Evolutionary conservation across 2,797 vertebrate genomes (phyloP), one percentile per base, ranked within the genome.

Genomic region (Micrastur ruficollis): DNA sequence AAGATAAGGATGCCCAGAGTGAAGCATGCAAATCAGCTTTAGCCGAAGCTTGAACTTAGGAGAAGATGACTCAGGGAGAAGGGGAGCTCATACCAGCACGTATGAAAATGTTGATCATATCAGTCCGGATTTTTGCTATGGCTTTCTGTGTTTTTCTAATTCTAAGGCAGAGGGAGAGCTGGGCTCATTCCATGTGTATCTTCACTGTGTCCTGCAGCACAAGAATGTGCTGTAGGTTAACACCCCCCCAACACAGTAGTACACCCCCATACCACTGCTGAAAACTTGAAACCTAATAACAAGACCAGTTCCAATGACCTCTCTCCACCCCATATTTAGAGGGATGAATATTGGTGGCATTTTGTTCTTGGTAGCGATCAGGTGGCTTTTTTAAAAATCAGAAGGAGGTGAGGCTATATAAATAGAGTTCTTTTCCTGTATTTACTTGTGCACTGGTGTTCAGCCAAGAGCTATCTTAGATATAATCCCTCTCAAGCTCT

Each of bases 1-100:
- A 58, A 91, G 92, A 93, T 94, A 97, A 93, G 59, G 70, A 58
- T 46, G 46, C 53, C 56, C 49, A 47, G 81, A 91, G 36, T 86
- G 76, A 78, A 76, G 63, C 81, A 89, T 81, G 80, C 66, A 95
- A 94, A 96, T 83, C 73, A 70, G 11, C 56, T 86, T 81, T 79
- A 83, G 75, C 89, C 6, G 0, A 75, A 91, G 38, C 36, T 75
- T 89, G 85, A 91, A 84, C 27, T 88, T 79, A 49, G 56, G 58
- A 52, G 84, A 58, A 46, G 55, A 73, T 93, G 90, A 92, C 56
- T 92, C 44, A 42, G 65, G 86, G 36, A 80, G 90, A 81, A 44
- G 34, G 29, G 23, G 46, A 68, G 58, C 66, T 89, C 65, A 75
- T 78, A 93, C 59, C 81, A 81, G 42, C 68, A 81, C 16, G 11